A percentile compares a stretch with the other conserved stretches of the same genome.
Evolutionary conservation across 2,888 invertebrate species (phyloP).

Genomic region (Spodoptera exigua): DNA sequence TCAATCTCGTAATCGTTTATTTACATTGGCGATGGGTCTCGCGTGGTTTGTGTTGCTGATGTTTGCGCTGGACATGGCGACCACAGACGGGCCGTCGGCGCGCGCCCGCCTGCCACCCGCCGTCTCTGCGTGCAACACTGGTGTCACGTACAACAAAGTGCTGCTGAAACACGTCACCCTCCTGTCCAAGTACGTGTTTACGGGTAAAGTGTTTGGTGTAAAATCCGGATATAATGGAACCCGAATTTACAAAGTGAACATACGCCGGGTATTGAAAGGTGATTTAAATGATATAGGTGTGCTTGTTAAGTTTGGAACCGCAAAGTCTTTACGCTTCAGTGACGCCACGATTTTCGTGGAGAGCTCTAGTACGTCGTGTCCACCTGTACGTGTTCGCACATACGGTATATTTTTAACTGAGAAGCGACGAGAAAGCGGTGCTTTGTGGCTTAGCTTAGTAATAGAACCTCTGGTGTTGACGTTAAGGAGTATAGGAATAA

Average conservation of each 20-base stretch:
- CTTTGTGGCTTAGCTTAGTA: constrained; percentile 71
- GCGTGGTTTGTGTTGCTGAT: constrained; percentile 66
- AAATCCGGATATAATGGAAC: constrained; percentile 67
- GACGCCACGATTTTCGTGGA: constrained; percentile 79
- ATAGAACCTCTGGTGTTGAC: constrained; percentile 79
- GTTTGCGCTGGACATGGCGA: constrained; percentile 62
- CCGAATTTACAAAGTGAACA: constrained; percentile 79
- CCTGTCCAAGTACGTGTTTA: constrained; percentile 80
- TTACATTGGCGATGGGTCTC: constrained; percentile 65
- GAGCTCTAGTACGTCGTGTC: constrained; percentile 69
- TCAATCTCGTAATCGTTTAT: constrained; percentile 53
- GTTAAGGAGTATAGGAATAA: constrained; percentile 76
- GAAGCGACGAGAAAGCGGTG: constrained; percentile 58
- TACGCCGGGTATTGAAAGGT: constrained; percentile 81
- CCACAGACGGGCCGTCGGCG: constrained; percentile 61
- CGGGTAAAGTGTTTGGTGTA: constrained; percentile 78
- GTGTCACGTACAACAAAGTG: constrained; percentile 71
- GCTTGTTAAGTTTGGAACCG: constrained; percentile 71
- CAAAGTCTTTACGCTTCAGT: constrained; percentile 75
- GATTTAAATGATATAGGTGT: constrained; percentile 80
- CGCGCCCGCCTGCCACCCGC: constrained; percentile 53
- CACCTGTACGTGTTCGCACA: constrained; percentile 72
- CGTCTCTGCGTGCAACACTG: constrained; percentile 64
- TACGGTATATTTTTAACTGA: constrained; percentile 83
- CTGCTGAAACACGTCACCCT: constrained; percentile 76